These are phyloP conservation scores for Artibeus lituratus DNA, from an alignment of 2,797 vertebrate species.

Conservation along the genomic window DNA sequence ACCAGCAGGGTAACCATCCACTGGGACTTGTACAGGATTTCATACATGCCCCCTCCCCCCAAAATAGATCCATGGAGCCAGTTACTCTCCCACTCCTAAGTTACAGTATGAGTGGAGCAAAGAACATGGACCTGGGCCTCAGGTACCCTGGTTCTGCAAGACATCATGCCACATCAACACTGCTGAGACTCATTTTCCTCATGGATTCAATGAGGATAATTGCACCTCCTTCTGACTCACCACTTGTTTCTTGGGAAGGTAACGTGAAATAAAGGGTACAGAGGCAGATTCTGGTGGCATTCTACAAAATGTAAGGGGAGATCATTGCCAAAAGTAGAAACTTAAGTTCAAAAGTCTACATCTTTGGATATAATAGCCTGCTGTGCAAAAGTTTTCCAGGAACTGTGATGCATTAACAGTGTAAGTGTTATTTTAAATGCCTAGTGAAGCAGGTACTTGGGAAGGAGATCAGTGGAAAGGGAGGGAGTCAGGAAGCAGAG, in stretches of 20 bases:
- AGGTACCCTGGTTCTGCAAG: neutral
- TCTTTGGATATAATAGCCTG: neutral
- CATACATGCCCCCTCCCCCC: neutral
- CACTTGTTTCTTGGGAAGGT: too few relatives aligned
- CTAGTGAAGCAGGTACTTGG: neutral
- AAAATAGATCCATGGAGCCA: neutral
- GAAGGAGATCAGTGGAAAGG: neutral
- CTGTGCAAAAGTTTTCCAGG: neutral
- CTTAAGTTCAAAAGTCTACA: neutral
- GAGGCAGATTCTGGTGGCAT: neutral
- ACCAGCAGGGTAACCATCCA: neutral
- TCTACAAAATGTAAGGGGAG: neutral
- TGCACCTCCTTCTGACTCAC: too few relatives aligned
- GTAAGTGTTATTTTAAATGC: neutral
- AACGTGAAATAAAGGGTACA: neutral
- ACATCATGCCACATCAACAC: too few relatives aligned
- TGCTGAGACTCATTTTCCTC: neutral
- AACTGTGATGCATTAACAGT: neutral
- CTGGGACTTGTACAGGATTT: neutral
- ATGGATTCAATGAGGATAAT: fast-evolving
- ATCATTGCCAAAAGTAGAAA: neutral
- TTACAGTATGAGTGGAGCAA: neutral
- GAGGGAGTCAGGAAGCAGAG: neutral
- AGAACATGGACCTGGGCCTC: fast-evolving
- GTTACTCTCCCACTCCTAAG: neutral